phyloP scores from a whole-genome alignment of 2,797 vertebrate genomes.

The Falco peregrinus region DNA sequence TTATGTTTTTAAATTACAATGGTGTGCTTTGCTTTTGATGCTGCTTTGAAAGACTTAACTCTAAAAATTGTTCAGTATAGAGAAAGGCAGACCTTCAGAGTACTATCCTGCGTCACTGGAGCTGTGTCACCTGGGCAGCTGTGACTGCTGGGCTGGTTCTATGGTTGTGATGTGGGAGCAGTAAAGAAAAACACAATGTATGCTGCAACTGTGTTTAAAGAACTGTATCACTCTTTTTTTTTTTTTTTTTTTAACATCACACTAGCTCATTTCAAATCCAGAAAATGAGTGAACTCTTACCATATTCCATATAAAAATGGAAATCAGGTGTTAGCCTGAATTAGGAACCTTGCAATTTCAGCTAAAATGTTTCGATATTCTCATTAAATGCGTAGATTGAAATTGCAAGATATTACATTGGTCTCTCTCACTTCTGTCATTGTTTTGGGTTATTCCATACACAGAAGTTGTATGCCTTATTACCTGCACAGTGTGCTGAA shows the following conservation, averaged over 20 bases:
- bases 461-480: constrained; percentile 24
- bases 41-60: not conserved
- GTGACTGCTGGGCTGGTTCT: rapidly evolving
- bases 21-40: rapidly evolving
- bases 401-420: not conserved
- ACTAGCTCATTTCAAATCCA: not conserved
- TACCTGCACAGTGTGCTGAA: constrained; percentile 55
- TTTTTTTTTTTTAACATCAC: not conserved
- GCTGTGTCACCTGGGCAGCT: not conserved
- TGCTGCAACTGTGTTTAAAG: not conserved
- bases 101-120: rapidly evolving
- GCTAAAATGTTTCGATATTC: not conserved
- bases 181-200: rapidly evolving
- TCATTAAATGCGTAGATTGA: constrained; percentile 26
- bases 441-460: constrained; percentile 19
- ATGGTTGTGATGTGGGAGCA: not conserved
- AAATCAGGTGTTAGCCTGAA: constrained; percentile 3
- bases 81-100: not conserved
- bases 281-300: not conserved
- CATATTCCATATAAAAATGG: not conserved
- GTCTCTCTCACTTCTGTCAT: not conserved
- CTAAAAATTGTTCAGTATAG: rapidly evolving
- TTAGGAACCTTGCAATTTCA: not conserved
- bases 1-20: not conserved
- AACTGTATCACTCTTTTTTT: not conserved